Conservation (phyloP, 2,113 vertebrate genomes). For the Passerina amoena region DNA sequence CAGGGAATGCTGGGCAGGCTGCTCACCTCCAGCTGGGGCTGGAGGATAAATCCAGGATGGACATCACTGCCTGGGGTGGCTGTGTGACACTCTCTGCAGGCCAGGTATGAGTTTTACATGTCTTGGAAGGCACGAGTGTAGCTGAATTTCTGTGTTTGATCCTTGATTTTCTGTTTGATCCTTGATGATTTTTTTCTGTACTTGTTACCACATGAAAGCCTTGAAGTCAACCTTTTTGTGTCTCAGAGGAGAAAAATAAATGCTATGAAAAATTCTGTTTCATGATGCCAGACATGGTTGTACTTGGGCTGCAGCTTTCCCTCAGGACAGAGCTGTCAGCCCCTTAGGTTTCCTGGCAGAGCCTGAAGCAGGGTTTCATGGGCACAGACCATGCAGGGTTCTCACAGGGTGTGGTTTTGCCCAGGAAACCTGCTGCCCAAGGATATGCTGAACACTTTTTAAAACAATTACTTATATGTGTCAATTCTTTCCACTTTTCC, state of each 20-base stretch:
- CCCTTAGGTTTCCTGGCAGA: neutral
- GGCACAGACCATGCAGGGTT: neutral
- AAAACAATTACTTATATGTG: neutral
- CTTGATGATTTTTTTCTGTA: neutral
- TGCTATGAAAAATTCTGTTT: neutral
- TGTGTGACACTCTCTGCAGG: slow-evolving; percentile 75
- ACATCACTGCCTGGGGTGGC: slow-evolving; percentile 66
- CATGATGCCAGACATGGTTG: neutral
- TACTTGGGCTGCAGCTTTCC: neutral
- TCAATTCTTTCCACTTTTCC: neutral
- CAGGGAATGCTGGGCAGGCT: slow-evolving; percentile 71
- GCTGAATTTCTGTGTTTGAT: neutral
- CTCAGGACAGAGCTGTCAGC: neutral
- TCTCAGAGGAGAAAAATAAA: neutral
- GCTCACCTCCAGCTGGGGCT: slow-evolving; percentile 73
- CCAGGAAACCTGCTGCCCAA: neutral
- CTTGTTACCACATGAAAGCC: neutral
- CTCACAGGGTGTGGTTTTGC: neutral
- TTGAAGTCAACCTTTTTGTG: neutral
- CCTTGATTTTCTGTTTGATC: too few relatives aligned
- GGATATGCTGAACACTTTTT: neutral
- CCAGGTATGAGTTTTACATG: slow-evolving; percentile 63
- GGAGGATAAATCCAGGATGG: slow-evolving; percentile 65
- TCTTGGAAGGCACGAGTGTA: neutral
- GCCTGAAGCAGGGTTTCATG: neutral